Base-by-base conservation (phyloP, 2,797 vertebrate genomes). In the Merluccius polli region DNA sequence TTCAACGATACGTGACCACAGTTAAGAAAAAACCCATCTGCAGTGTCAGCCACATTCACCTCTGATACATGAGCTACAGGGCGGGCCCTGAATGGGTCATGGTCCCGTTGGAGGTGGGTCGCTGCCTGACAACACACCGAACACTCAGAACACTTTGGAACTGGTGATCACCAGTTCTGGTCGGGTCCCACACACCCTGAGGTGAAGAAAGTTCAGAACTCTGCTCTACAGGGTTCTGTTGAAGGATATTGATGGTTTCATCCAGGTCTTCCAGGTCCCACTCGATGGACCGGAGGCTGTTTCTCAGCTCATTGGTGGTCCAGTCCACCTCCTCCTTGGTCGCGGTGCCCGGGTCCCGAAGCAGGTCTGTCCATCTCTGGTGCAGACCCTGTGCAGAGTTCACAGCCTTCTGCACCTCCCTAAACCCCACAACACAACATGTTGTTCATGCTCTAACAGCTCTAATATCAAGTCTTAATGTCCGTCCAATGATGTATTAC, bases 251-350 rank as follows among this genome's bases (percentile, higher is more conserved):
- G 89, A 99, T 97, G 1, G 97, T 99, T 88, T 99, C 98, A 16
- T 98, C 98, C 1, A 99, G 92, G 90, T 99, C 98, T 80, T 99
- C 98, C 74, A 99, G 91, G 87, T 99, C 98, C 98, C 97, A 99
- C 81, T 99, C 98, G 0, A 99, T 98, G 89, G 97, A 99, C 48
- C 97, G 95, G 79, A 99, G 89, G 80, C 98, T 98, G 90, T 99
- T 99, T 72, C 98, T 94, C 83, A 99, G 91, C 86, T 99, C 98
- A 80, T 99, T 99, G 71, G 97, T 99, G 36, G 97, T 99, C 97
- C 97, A 99, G 91, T 99, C 98, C 0, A 97, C 89, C 88, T 99
- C 98, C 88, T 99, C 97, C 86, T 95, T 94, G 21, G 96, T 96
- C 78, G 96, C 95, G 0, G 92, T 87, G 10, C 92, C 92, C 0